phyloP scores from a whole-genome alignment of 2,113 vertebrate species.

The Amphilophus citrinellus region DNA sequence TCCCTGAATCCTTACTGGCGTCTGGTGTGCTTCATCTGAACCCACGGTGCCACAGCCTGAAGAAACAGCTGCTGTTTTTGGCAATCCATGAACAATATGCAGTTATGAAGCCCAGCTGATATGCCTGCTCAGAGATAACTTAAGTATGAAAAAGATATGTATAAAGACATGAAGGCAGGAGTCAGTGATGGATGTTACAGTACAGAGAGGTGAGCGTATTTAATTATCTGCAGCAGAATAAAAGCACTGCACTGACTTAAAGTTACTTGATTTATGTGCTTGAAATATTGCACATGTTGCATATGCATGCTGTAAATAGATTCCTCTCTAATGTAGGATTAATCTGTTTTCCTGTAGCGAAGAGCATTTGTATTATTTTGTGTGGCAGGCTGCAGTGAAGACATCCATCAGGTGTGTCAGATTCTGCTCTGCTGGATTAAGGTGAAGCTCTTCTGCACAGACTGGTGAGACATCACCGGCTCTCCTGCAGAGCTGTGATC shows the following conservation, averaged over 20 bases:
- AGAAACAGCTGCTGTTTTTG: slow-evolving; percentile 11
- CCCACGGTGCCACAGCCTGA: background rate
- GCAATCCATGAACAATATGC: background rate
- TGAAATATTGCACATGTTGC: background rate
- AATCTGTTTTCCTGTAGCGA: background rate
- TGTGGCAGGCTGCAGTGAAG: background rate
- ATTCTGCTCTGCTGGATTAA: background rate
- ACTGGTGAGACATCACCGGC: slow-evolving; percentile 1
- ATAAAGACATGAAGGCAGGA: background rate
- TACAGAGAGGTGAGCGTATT: background rate
- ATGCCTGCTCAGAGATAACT: background rate
- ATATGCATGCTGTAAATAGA: background rate
- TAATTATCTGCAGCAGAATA: background rate
- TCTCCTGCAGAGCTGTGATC: background rate
- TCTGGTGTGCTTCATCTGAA: slow-evolving; percentile 6
- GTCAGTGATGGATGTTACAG: slow-evolving; percentile 5
- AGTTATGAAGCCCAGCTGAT: background rate
- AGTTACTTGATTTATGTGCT: background rate
- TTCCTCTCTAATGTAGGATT: background rate
- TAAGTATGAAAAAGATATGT: background rate
- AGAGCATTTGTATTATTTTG: background rate
- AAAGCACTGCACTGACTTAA: slow-evolving; percentile 13
- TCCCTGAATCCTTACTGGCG: background rate
- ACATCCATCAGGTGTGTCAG: background rate
- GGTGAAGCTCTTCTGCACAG: background rate